Conservation (phyloP, 2,797 vertebrate genomes). For the Vespertilio murinus region DNA sequence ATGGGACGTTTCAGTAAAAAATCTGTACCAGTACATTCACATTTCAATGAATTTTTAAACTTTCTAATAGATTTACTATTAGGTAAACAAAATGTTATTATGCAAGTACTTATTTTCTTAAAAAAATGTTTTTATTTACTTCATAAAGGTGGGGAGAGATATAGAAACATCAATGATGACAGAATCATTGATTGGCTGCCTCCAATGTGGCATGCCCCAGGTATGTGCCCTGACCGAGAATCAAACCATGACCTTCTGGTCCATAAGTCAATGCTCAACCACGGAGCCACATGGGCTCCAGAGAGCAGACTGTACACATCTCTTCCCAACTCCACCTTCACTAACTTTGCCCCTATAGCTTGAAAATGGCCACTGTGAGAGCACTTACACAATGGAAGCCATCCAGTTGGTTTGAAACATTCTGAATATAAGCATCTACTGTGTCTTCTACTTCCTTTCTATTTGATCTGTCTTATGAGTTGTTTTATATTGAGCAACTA, state of each 20-base stretch:
- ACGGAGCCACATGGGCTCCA: neutral
- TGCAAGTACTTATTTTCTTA: neutral
- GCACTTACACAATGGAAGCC: neutral
- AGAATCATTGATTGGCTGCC: too few species aligned
- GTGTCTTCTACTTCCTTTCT: neutral
- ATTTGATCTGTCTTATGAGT: neutral
- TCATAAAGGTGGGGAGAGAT: too few species aligned
- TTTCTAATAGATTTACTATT: neutral
- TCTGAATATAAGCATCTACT: neutral
- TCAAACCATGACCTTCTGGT: too few species aligned
- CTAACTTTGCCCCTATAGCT: neutral
- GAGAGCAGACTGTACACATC: too few species aligned
- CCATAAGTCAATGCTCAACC: too few species aligned
- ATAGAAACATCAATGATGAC: too few species aligned
- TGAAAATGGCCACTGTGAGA: neutral
- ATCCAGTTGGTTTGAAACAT: neutral
- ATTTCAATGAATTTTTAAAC: neutral
- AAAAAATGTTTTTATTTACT: too few species aligned
- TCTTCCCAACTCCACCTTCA: neutral
- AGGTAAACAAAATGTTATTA: neutral
- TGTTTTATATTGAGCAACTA: neutral
- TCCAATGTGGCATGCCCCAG: too few species aligned
- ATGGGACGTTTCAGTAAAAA: neutral
- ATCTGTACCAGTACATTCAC: neutral
- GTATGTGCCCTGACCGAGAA: too few species aligned